These are phyloP conservation scores for Atractosteus spatula DNA, from an alignment of 2,113 vertebrate genomes.

Conservation along the genomic window DNA sequence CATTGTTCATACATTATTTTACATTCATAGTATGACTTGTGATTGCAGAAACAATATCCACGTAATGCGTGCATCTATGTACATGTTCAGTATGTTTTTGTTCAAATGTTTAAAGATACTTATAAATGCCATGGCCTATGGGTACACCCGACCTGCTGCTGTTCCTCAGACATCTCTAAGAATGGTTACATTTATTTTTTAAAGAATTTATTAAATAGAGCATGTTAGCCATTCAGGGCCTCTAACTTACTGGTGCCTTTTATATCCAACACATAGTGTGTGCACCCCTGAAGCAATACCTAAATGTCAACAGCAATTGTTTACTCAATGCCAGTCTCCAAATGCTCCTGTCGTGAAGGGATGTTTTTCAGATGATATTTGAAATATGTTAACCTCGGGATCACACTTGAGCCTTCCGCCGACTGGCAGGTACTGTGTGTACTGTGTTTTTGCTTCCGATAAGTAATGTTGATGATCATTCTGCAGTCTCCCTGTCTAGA, in stretches of 20 bases:
- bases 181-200: background rate
- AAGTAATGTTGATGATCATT: background rate
- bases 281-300: background rate
- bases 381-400: constrained; percentile 15
- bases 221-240: background rate
- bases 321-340: constrained; percentile 1
- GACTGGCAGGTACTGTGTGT: constrained; percentile 1
- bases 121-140: background rate
- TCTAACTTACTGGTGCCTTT: background rate
- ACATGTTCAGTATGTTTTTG: no score
- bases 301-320: constrained; percentile 16
- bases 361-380: constrained; percentile 8
- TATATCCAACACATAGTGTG: background rate
- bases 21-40: no score
- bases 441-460: constrained; percentile 3
- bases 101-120: background rate
- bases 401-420: constrained; percentile 12
- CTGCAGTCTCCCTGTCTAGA: background rate
- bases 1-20: no score
- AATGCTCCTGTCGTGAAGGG: background rate
- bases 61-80: no score
- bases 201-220: background rate
- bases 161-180: background rate
- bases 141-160: background rate
- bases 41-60: no score